These are phyloP conservation scores for Odontothrips loti DNA, from an alignment of 2,888 invertebrate genomes.

Conservation along the genomic window DNA sequence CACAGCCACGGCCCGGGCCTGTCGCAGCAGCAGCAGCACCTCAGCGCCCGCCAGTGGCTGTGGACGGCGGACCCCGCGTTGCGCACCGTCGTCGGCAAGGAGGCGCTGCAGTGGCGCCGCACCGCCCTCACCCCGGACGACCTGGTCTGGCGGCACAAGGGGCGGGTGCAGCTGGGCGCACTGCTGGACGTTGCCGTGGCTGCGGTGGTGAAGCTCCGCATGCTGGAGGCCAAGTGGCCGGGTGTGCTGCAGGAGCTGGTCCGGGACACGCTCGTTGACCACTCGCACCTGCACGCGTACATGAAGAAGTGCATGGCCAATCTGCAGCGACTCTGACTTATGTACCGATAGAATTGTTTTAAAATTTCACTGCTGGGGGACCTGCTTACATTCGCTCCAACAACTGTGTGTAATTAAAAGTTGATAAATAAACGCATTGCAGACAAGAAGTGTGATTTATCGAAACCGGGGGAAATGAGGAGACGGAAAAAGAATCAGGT, in stretches of 20 bases:
- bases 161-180: constrained; percentile 63
- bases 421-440: too few relatives aligned
- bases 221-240: constrained; percentile 73
- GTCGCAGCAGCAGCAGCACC: constrained; percentile 33
- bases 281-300: constrained; percentile 73
- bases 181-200: constrained; percentile 70
- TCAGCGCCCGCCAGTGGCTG: constrained; percentile 66
- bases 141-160: constrained; percentile 66
- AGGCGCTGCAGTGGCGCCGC: constrained; percentile 75
- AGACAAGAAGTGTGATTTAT: too few relatives aligned
- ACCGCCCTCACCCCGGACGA: constrained; percentile 58
- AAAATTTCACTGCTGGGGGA: too few relatives aligned
- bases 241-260: constrained; percentile 70
- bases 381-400: too few relatives aligned
- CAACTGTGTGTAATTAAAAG: too few relatives aligned
- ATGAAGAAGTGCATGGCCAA: constrained; percentile 57
- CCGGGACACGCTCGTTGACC: constrained; percentile 71
- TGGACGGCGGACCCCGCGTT: constrained; percentile 69
- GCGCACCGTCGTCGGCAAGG: constrained; percentile 77
- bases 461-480: too few relatives aligned
- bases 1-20: constrained; percentile 44
- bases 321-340: constrained; percentile 35
- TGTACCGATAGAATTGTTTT: too few relatives aligned
- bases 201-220: constrained; percentile 69
- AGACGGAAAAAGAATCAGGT: too few relatives aligned